Evolutionary conservation across 2,797 vertebrate genomes (phyloP).

Genomic region (Coracias cyanogaster): DNA sequence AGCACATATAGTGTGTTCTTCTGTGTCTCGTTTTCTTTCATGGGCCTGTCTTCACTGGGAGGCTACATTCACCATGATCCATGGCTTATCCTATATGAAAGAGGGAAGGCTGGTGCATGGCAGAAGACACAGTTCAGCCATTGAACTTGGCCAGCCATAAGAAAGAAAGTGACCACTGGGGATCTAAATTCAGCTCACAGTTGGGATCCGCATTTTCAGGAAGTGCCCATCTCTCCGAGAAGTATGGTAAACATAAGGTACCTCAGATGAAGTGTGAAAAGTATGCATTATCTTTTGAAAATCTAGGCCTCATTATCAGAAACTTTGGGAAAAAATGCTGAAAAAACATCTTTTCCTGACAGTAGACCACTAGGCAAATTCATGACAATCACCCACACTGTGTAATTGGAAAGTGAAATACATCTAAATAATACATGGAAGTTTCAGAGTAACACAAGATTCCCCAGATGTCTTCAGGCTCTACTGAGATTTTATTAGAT

Average conservation of each 20-base stretch:
- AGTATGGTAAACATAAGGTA: background rate
- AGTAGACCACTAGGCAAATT: background rate
- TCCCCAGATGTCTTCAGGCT: background rate
- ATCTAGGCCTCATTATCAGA: background rate
- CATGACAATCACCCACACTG: background rate
- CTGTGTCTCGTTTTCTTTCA: background rate
- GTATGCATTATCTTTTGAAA: background rate
- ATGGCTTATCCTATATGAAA: background rate
- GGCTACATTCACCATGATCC: background rate
- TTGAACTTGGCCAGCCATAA: background rate
- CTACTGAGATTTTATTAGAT: slow-evolving; percentile 19
- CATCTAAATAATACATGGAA: background rate
- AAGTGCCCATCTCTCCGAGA: background rate
- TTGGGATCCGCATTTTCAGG: background rate
- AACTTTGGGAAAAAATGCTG: background rate
- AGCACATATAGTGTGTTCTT: background rate
- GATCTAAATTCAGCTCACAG: background rate
- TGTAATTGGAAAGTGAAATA: background rate
- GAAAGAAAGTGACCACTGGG: background rate
- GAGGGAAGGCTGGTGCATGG: background rate
- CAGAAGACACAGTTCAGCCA: background rate
- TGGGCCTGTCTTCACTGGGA: background rate
- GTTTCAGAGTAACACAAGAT: background rate
- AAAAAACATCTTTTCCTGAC: background rate
- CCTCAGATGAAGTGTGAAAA: background rate